These are phyloP conservation scores for Chelon labrosus DNA, from an alignment of 2,797 vertebrate genomes.

Conservation along the genomic window DNA sequence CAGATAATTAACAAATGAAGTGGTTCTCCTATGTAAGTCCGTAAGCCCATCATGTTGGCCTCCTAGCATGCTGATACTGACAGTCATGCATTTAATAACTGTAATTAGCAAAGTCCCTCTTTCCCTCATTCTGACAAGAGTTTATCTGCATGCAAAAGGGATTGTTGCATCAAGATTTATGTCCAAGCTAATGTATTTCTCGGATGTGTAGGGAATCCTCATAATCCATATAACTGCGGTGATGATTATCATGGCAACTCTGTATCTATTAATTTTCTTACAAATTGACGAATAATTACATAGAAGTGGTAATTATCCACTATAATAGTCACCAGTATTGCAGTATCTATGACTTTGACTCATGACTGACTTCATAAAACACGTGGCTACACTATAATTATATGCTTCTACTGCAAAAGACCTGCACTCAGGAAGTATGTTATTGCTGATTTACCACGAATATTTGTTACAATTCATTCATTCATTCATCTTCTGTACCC, in stretches of 20 bases:
- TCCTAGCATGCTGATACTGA: constrained; percentile 64
- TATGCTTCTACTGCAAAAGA: constrained; percentile 2
- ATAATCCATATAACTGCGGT: constrained; percentile 52
- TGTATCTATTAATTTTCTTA: constrained; percentile 31
- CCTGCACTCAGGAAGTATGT: background rate
- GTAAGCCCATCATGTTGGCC: constrained; percentile 60
- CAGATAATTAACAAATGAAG: constrained; percentile 76
- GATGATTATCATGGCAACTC: constrained; percentile 41
- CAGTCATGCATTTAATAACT: constrained; percentile 72
- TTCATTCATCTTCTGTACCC: too few relatives aligned
- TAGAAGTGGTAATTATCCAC: constrained; percentile 43
- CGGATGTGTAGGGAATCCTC: constrained; percentile 48
- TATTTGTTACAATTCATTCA: too few relatives aligned
- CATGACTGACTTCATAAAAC: constrained; percentile 10
- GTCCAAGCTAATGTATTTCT: constrained; percentile 60
- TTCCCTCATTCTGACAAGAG: constrained; percentile 61
- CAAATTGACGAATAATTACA: constrained; percentile 42
- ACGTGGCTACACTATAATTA: background rate
- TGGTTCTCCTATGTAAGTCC: constrained; percentile 68
- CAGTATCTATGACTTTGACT: constrained; percentile 41
- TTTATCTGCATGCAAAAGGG: constrained; percentile 59
- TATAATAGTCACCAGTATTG: constrained; percentile 36
- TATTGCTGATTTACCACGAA: background rate
- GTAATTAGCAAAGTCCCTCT: constrained; percentile 72
- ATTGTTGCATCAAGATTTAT: constrained; percentile 68